These are phyloP conservation scores for Rafetus swinhoei DNA, from an alignment of 2,113 vertebrate species.

Conservation along the genomic window DNA sequence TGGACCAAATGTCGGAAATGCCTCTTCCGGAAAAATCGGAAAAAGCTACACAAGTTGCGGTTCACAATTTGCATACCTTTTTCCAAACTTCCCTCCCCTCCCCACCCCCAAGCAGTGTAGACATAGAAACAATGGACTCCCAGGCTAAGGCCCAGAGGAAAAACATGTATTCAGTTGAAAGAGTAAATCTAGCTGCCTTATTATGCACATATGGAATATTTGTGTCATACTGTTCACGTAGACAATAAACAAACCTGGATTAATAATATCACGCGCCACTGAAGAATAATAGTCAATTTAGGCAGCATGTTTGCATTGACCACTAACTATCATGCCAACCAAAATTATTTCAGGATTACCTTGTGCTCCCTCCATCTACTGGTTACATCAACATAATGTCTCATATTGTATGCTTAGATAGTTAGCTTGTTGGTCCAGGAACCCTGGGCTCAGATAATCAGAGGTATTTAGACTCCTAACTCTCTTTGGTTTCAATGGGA, in stretches of 20 bases:
- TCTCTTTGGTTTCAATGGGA: not conserved
- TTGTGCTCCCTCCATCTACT: not conserved
- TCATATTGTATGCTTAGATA: accelerated
- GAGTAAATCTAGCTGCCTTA: not conserved
- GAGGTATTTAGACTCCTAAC: not conserved
- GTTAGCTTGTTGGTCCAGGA: not conserved
- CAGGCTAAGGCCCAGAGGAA: not conserved
- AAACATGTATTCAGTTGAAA: not conserved
- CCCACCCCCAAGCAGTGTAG: too few relatives aligned
- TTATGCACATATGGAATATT: not conserved
- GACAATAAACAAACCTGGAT: not conserved
- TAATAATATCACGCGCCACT: not conserved
- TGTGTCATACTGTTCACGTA: not conserved
- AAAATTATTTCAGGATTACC: not conserved
- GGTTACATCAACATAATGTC: not conserved
- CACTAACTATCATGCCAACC: accelerated
- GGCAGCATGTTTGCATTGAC: accelerated
- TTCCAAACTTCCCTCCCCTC: too few relatives aligned
- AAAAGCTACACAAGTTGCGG: too few relatives aligned
- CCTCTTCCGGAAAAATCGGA: too few relatives aligned
- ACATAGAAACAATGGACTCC: too few relatives aligned
- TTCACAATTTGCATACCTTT: too few relatives aligned
- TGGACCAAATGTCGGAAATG: too few relatives aligned
- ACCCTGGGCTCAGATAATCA: not conserved
- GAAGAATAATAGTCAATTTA: not conserved